A percentile compares a stretch with the other conserved stretches of the same genome.
Conservation (phyloP, 2,888 invertebrate genomes). For the Tenthredo livida region DNA sequence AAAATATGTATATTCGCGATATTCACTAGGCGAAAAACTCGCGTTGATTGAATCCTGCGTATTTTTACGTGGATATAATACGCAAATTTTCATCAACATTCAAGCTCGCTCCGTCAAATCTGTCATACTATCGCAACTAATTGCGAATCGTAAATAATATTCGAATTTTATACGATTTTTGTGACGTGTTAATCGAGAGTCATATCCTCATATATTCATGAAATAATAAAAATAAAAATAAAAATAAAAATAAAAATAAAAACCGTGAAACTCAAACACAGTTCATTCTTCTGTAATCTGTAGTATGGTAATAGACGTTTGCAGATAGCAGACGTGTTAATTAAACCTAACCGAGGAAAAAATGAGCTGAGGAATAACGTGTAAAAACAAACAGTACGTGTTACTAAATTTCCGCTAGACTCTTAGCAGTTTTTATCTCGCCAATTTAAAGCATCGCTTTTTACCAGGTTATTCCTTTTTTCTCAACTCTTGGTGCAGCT, state of each 20-base stretch:
- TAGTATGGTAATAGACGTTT: not conserved
- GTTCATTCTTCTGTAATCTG: not conserved
- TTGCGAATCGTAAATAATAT: not conserved
- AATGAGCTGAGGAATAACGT: not conserved
- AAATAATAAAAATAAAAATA: not conserved
- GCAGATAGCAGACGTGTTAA: not conserved
- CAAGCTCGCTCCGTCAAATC: not conserved
- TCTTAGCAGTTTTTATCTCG: conserved; percentile 9
- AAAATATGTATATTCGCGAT: not conserved
- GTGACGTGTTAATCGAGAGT: not conserved
- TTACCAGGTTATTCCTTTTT: not conserved
- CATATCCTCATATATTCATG: not conserved
- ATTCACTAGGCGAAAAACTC: not conserved
- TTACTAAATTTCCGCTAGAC: not conserved
- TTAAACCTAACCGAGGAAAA: not conserved
- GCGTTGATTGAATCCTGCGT: not conserved
- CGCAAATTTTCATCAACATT: not conserved
- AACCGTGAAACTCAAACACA: not conserved
- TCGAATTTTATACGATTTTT: not conserved
- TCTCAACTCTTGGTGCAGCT: conserved; percentile 1
- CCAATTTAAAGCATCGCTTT: conserved; percentile 1
- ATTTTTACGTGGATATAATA: not conserved
- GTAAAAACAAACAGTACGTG: not conserved
- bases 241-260: not conserved
- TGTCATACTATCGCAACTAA: not conserved